Evolutionary conservation across 2,797 vertebrate genomes (phyloP).

Genomic region (Alcedo quadribrachys): DNA sequence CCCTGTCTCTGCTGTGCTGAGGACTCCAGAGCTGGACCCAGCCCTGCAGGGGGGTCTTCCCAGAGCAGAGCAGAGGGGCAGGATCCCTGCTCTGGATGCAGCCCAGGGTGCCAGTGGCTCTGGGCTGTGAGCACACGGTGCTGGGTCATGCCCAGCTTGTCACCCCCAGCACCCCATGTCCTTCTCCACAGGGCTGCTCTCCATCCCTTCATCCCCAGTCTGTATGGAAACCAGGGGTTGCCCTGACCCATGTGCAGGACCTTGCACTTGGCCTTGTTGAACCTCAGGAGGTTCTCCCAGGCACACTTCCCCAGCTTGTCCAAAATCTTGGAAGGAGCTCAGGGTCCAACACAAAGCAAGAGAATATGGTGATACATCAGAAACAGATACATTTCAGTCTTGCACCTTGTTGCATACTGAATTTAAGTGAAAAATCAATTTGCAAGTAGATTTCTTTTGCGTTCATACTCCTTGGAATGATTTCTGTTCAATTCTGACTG

Average conservation of each 20-base stretch:
- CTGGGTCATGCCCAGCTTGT: neutral
- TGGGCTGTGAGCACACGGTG: neutral
- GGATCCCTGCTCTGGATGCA: neutral
- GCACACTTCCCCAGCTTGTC: neutral
- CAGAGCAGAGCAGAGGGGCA: neutral
- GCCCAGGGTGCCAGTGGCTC: neutral
- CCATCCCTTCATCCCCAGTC: neutral
- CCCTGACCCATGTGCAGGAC: neutral
- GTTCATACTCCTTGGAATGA: neutral
- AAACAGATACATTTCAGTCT: neutral
- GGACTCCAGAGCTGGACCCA: too few species aligned
- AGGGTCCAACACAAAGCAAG: neutral
- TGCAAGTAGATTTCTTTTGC: neutral
- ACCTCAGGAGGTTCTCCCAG: neutral
- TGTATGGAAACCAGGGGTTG: neutral
- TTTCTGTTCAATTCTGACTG: neutral
- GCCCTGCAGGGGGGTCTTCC: too few species aligned
- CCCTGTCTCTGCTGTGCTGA: too few species aligned
- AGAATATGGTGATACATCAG: too few species aligned
- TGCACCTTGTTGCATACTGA: neutral
- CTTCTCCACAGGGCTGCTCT: neutral
- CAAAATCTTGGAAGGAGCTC: neutral
- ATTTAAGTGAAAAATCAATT: neutral
- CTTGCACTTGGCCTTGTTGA: neutral
- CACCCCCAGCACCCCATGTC: neutral